Base-by-base conservation (phyloP, 2,113 vertebrate species). In the Hemibagrus wyckioides region DNA sequence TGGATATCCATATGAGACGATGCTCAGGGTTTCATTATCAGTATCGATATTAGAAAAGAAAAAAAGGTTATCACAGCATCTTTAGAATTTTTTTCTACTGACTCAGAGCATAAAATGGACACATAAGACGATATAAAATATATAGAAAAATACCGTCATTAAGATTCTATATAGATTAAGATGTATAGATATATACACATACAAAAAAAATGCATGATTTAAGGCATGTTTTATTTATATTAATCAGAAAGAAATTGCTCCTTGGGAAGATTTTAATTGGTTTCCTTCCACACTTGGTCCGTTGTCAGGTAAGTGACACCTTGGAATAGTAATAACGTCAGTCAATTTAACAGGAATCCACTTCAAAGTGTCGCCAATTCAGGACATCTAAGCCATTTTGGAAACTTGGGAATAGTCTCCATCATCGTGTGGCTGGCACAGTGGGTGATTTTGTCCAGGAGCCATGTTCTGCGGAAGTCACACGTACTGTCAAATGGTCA, bases 401-500 rank as follows among this genome's bases (percentile, higher is more conserved):
- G 54, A 88, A 87, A 88, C 85, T 87, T 88, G 87, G 85, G 84
- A 90, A 90, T 84, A 85, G 87, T 85, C 63, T 80, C 83, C 87
- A 91, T 90, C 85, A 89, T 89, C 86, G 17, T 85, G 59, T 77
- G 82, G 39, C 71, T 84, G 89, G 54, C 65, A 54, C 75, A 85
- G 79, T 41, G 86, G 3, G 85, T 85, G 84, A 88, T 88, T 90
- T 91, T 89, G 85, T 87, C 88, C 88, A 59, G 85, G 80, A 89
- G 85, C 63, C 80, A 83, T 77, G 87, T 85, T 88, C 86, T 61
- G 67, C 59, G 61, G 88, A 83, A 92, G 90, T 92, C 80, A 86
- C 84, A 85, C 82, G 56, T 85, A 85, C 87, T 89, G 88, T 90
- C 88, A 87, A 83, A 87, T 69, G 89, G 89, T 90, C 88, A 91